Base-by-base conservation (phyloP, 1,140 invertebrate species). In the Brachionus calyciflorus region DNA sequence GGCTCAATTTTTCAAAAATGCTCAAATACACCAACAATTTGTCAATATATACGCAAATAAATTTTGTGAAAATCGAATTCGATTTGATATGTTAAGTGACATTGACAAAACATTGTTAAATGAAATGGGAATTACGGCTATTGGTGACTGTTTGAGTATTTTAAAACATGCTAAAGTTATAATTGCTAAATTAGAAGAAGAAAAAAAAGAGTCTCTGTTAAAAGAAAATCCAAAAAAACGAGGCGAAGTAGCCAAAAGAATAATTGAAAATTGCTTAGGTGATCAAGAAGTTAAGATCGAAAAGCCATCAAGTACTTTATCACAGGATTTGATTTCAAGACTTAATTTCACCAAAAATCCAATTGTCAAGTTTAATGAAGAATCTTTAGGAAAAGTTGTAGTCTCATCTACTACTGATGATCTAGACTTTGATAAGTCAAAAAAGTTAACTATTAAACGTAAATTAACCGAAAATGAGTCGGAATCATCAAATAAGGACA, bases 91-190 rank as follows among this genome's bases (percentile, higher is more conserved):
- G 91, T 81, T 93, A 24, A 81, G 89, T 51, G 91, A 93, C 82
- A 84, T 93, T 1, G 91, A 89, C 78, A 92, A 92, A 81, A 91
- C 92, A 81, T 91, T 91, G 81, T 84, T 93, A 6, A 88, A 88
- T 77, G 91, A 92, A 80, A 92, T 93, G 91, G 91, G 90, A 1
- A 91, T 93, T 4, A 88, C 88, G 0, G 85, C 90, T 17, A 90
- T 93, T 87, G 92, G 91, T 14, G 91, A 93, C 84, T 88, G 92
- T 55, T 92, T 93, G 81, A 90, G 91, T 12, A 92, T 93, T 79
- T 83, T 93, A 19, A 90, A 91, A 77, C 91, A 93, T 87, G 89
- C 91, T 1, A 92, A 91, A 82, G 85, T 86, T 80, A 90, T 91
- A 1, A 88, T 89, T 80, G 89, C 89, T 79, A 88, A 89, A 81